Base-by-base conservation (phyloP, 2,797 vertebrate genomes). In the Cossypha heuglini region DNA sequence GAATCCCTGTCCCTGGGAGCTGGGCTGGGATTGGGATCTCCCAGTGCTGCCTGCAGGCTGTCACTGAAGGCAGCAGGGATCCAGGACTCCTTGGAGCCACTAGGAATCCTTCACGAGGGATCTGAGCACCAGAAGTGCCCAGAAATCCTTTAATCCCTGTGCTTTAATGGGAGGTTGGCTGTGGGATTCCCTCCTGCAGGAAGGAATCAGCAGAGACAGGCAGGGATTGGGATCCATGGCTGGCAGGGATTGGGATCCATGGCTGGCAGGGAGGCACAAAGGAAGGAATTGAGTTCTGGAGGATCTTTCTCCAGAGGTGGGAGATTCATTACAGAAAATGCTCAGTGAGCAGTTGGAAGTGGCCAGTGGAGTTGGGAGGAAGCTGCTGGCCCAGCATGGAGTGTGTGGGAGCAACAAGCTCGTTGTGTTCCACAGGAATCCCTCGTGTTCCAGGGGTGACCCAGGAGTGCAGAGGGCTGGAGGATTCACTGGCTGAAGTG, bases 331-430 rank as follows among this genome's bases (percentile, higher is more conserved):
- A 29, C 63, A 62, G 81, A 24, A 67, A 57, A 29, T 29, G 64
- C 81, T 83, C 48, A 11, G 52, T 42, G 83, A 88, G 83, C 58
- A 57, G 62, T 15, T 76, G 49, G 69, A 58, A 80, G 90, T 5
- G 68, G 64, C 88, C 80, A 64, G 82, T 88, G 61, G 82, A 55
- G 88, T 7, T 35, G 62, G 75, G 64, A 55, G 78, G 85, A 51
- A 73, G 51, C 28, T 83, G 85, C 74, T 91, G 76, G 90, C 48
- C 83, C 26, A 19, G 55, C 63, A 16, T 12, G 61, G 71, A 29
- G 51, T 12, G 18, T 24, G 40, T 76, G 78, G 92, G 85, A 87
- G 33, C 43, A 76, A 43, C 55, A 58, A 31, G 21, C 61, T 95
- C 28, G 5, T 48, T 67, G 37, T 59, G 26, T 59, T 59, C 63